phyloP scores from a whole-genome alignment of 2,113 vertebrate genomes.

The Cyphomyrus discorhynchus region DNA sequence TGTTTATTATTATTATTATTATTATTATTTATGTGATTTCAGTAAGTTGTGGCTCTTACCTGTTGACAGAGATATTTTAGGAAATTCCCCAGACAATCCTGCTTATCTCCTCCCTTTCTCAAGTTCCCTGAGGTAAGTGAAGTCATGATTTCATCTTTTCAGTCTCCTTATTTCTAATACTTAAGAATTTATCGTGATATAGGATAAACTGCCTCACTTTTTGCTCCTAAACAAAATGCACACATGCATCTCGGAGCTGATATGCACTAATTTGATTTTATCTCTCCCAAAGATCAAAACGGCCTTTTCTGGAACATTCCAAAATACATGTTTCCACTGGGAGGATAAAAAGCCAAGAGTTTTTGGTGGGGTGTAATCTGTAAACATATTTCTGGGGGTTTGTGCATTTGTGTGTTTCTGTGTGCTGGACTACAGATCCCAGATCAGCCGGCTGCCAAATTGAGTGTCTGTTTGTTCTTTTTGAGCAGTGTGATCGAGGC shows the following conservation, averaged over 20 bases:
- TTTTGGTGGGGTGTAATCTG: not conserved
- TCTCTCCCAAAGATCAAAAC: not conserved
- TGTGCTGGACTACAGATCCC: not conserved
- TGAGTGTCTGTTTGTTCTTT: not conserved
- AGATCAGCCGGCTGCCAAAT: not conserved
- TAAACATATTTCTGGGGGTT: conserved; percentile 5
- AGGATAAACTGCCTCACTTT: not conserved
- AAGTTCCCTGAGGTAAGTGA: not conserved
- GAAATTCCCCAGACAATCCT: not conserved
- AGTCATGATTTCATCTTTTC: not conserved
- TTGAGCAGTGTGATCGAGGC: not conserved
- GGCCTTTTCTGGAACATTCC: conserved; percentile 47
- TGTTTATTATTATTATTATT: not conserved
- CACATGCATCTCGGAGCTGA: not conserved
- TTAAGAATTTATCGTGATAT: not conserved
- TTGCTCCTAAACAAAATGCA: not conserved
- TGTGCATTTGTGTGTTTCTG: not conserved
- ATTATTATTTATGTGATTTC: not conserved
- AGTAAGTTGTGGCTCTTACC: not conserved
- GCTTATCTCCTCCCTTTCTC: not conserved
- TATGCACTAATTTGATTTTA: not conserved
- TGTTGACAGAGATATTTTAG: not conserved
- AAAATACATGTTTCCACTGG: conserved; percentile 57
- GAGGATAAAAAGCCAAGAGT: conserved; percentile 14
- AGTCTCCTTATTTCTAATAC: not conserved